phyloP scores from a whole-genome alignment of 1,140 invertebrate species.

The Apis florea region DNA sequence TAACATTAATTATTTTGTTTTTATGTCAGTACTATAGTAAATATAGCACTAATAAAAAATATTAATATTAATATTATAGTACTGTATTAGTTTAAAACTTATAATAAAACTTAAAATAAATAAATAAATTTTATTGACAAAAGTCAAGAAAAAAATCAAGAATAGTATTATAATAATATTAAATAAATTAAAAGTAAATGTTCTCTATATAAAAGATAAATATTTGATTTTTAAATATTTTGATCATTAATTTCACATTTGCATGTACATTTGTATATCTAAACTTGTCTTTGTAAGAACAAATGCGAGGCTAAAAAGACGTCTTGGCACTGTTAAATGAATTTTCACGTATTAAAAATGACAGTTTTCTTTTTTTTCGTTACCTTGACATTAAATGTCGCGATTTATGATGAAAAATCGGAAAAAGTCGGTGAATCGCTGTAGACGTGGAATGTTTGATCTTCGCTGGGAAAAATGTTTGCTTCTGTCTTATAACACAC shows the following conservation, averaged over 20 bases:
- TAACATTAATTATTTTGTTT: background rate
- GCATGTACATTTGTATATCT: background rate
- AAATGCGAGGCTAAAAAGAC: constrained; percentile 14
- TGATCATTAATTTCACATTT: background rate
- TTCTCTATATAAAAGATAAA: background rate
- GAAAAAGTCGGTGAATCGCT: constrained; percentile 65
- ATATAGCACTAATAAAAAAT: background rate
- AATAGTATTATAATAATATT: background rate
- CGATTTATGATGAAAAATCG: constrained; percentile 63
- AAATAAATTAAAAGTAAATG: background rate
- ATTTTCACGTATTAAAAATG: background rate
- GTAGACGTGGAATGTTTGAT: constrained; percentile 54
- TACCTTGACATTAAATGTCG: background rate
- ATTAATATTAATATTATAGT: background rate
- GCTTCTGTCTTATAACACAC: constrained; percentile 31
- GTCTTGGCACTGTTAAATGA: constrained; percentile 9
- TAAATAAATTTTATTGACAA: background rate
- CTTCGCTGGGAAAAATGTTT: constrained; percentile 44
- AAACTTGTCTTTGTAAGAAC: background rate
- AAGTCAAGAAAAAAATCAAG: background rate
- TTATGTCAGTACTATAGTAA: background rate
- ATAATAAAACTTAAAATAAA: no score
- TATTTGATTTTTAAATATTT: background rate
- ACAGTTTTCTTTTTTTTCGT: background rate
- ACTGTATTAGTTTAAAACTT: no score